Conservation (phyloP, 2,797 vertebrate genomes). For the Acrocephalus scirpaceus region DNA sequence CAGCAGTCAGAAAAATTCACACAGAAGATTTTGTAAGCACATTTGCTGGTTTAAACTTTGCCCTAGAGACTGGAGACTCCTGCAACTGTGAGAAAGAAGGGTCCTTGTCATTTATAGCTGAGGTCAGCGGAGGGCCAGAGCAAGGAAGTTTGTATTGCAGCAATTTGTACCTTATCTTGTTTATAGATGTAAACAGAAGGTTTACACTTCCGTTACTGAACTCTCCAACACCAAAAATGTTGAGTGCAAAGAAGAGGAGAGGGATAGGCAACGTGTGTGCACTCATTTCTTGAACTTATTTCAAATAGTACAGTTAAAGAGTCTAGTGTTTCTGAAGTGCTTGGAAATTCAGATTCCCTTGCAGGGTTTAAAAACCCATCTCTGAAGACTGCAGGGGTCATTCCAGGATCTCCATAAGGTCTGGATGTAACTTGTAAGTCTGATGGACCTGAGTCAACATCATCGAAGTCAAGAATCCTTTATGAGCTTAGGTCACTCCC, state of each 20-base stretch:
- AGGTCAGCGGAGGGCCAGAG: conserved; percentile 63
- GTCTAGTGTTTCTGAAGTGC: neutral
- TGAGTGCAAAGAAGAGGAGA: neutral
- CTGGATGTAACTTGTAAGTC: neutral
- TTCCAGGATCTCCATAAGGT: conserved; percentile 16
- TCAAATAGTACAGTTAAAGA: neutral
- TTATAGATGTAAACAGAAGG: conserved; percentile 68
- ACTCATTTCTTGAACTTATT: neutral
- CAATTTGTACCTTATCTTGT: conserved; percentile 70
- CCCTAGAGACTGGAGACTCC: conserved; percentile 21
- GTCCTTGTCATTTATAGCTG: conserved; percentile 36
- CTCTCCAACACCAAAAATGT: conserved; percentile 5
- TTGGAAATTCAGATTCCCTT: neutral
- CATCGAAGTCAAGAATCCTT: neutral
- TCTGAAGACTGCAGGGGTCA: neutral
- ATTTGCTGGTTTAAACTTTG: conserved; percentile 34
- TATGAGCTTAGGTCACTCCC: conserved; percentile 38
- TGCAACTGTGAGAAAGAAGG: conserved; percentile 28
- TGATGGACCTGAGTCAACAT: neutral
- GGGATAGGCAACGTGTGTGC: neutral
- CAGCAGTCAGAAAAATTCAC: neutral
- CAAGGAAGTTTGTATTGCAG: conserved; percentile 68
- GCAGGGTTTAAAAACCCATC: neutral
- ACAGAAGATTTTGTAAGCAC: conserved; percentile 7
- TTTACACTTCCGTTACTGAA: conserved; percentile 35